A percentile compares a stretch with the other conserved stretches of the same genome.
Conservation (phyloP, 1,140 invertebrate species). For the Tribolium castaneum region DNA sequence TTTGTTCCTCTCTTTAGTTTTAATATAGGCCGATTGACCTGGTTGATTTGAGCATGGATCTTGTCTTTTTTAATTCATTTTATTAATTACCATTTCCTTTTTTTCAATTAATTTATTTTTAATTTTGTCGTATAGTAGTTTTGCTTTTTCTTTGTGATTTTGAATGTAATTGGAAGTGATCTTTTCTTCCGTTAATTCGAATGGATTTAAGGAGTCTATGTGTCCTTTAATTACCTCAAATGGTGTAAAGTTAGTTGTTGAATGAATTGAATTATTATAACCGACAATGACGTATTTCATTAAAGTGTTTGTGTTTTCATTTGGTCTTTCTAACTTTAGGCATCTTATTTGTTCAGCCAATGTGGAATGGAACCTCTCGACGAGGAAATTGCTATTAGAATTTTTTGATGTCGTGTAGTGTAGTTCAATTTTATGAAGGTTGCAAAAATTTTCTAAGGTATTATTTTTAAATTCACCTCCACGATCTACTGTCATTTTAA, state of each 20-base stretch:
- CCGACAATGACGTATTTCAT: conserved; percentile 39
- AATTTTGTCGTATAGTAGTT: conserved; percentile 27
- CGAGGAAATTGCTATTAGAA: no score
- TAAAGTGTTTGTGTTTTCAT: conserved; percentile 4
- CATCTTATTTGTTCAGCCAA: no score
- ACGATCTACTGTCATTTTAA: no score
- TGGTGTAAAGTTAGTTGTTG: conserved; percentile 30
- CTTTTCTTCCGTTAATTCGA: conserved; percentile 35
- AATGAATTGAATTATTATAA: conserved; percentile 44
- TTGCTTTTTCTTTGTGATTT: conserved; percentile 26
- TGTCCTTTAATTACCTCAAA: conserved; percentile 45
- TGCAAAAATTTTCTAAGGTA: no score
- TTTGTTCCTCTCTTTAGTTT: conserved; percentile 36
- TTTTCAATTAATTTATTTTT: not conserved
- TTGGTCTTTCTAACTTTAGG: conserved; percentile 26
- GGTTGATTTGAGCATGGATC: not conserved
- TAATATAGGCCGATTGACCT: not conserved
- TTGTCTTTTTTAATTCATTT: not conserved
- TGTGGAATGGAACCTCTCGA: no score
- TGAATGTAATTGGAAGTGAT: conserved; percentile 29
- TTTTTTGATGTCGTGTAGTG: no score
- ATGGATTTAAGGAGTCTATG: conserved; percentile 21
- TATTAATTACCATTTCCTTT: not conserved
- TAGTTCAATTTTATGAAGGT: no score
- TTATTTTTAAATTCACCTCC: no score